phyloP scores from a whole-genome alignment of 2,113 vertebrate genomes.

The Anser cygnoides region DNA sequence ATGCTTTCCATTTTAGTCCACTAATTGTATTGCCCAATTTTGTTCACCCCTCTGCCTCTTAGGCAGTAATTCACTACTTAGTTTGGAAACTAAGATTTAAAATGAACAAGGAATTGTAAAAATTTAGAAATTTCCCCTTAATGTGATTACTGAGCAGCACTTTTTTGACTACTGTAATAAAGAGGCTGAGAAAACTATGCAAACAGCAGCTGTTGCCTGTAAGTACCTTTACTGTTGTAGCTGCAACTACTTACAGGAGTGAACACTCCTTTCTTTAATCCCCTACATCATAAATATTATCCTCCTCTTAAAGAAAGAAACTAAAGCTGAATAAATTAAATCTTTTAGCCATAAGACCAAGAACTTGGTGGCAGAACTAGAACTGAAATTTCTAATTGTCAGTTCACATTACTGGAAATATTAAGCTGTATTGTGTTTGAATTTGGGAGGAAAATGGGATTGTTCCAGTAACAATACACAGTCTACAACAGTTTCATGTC shows the following conservation, averaged over 20 bases:
- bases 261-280: not conserved
- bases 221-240: not conserved
- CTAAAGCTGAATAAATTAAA: not conserved
- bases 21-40: fast-evolving
- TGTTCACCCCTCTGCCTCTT: not conserved
- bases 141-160: not conserved
- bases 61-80: not conserved
- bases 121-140: not conserved
- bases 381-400: not conserved
- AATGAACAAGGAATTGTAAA: not conserved
- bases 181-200: not conserved
- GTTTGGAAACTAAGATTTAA: not conserved
- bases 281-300: not conserved
- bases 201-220: not conserved
- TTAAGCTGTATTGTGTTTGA: not conserved
- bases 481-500: not conserved
- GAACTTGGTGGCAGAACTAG: not conserved
- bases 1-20: not conserved
- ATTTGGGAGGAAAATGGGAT: not conserved
- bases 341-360: not conserved
- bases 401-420: not conserved
- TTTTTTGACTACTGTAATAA: not conserved
- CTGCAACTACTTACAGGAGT: not conserved
- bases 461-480: not conserved
- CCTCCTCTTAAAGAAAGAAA: not conserved